Evolutionary conservation across 2,113 vertebrate species (phyloP).

Genomic region (Labrus mixtus): DNA sequence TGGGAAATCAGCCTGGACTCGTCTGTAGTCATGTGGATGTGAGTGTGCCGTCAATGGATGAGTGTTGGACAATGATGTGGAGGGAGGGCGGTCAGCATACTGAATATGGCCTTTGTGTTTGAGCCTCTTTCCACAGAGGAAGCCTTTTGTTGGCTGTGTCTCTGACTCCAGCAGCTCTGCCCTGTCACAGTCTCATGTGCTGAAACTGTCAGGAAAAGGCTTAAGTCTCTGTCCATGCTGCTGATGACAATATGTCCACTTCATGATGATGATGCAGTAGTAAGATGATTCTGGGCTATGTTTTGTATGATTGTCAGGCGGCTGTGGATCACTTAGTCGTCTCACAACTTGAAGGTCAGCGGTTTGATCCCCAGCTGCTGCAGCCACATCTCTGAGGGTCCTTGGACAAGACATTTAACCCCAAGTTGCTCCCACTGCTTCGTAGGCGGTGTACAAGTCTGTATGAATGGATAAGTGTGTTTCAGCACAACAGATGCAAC

Average conservation of each 20-base stretch:
- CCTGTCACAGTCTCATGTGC: constrained; percentile 23
- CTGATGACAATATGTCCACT: too few relatives aligned
- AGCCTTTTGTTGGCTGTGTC: constrained; percentile 49
- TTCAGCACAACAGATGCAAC: too few relatives aligned
- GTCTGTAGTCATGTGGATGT: constrained; percentile 59
- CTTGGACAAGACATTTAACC: too few relatives aligned
- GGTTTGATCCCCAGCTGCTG: too few relatives aligned
- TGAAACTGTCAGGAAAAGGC: constrained; percentile 18
- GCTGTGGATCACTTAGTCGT: too few relatives aligned
- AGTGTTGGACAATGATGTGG: constrained; percentile 25
- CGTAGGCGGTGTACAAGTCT: too few relatives aligned
- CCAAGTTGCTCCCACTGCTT: too few relatives aligned
- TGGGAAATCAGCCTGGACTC: constrained; percentile 41
- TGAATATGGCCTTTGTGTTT: constrained; percentile 68
- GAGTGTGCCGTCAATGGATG: constrained; percentile 31
- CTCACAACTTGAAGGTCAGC: too few relatives aligned
- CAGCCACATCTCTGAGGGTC: too few relatives aligned
- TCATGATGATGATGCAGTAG: too few relatives aligned
- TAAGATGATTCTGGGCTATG: neutral
- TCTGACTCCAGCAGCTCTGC: constrained; percentile 33
- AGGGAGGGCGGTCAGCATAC: constrained; percentile 9
- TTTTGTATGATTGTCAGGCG: too few relatives aligned
- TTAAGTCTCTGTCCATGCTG: neutral
- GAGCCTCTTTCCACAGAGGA: constrained; percentile 36
- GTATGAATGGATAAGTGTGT: too few relatives aligned